These are phyloP conservation scores for Lacerta agilis DNA, from an alignment of 2,797 vertebrate species.

Conservation along the genomic window DNA sequence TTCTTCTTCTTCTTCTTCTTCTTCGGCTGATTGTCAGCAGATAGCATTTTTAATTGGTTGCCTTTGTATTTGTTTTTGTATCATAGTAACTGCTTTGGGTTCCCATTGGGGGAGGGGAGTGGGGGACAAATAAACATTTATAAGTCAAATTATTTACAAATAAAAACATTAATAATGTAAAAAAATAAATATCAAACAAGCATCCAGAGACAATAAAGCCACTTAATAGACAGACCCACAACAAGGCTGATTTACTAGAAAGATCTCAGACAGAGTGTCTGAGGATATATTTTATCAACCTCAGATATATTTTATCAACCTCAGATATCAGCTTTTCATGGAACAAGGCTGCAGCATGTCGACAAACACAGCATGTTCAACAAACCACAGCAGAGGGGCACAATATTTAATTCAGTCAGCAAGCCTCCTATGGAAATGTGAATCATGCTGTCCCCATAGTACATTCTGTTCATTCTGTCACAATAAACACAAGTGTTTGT, in stretches of 20 bases:
- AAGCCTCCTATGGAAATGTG: slow-evolving; percentile 71
- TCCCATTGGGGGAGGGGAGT: no score
- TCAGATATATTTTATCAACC: slow-evolving; percentile 41
- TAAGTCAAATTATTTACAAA: no score
- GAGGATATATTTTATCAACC: slow-evolving; percentile 32
- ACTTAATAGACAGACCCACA: slow-evolving; percentile 45
- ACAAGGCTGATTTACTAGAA: slow-evolving; percentile 52
- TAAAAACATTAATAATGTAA: no score
- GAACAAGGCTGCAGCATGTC: slow-evolving; percentile 7
- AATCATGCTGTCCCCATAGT: slow-evolving; percentile 62
- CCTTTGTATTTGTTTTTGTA: no score
- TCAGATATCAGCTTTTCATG: slow-evolving; percentile 58
- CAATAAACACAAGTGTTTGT: slow-evolving; percentile 64
- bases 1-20: no score
- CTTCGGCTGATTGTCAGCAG: no score
- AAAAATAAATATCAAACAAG: not conserved
- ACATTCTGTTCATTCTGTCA: slow-evolving; percentile 73
- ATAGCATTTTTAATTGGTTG: no score
- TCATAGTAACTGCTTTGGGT: no score
- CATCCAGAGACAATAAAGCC: not conserved
- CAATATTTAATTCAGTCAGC: slow-evolving; percentile 54
- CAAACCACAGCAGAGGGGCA: slow-evolving; percentile 40
- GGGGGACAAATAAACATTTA: no score
- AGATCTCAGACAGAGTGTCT: slow-evolving; percentile 22
- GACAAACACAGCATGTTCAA: slow-evolving; percentile 46